A percentile compares a stretch with the other conserved stretches of the same genome.
Conservation (phyloP, 2,888 invertebrate species). For the Pemphredon lugubris region DNA sequence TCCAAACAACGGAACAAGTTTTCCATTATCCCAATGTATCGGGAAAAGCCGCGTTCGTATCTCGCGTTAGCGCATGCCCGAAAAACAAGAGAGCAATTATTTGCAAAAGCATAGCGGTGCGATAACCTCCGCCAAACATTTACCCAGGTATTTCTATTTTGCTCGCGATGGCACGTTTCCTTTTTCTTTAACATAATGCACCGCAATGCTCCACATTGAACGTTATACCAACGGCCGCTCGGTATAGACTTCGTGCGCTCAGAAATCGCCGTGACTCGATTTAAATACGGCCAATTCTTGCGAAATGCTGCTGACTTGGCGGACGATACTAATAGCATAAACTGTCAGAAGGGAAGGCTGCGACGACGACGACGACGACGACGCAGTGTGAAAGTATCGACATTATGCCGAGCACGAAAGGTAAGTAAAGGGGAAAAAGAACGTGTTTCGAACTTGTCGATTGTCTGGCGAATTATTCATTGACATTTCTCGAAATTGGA, state of each 20-base stretch:
- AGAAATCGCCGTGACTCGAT: slow-evolving; percentile 45
- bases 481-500: too few species aligned
- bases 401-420: slow-evolving; percentile 63
- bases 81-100: too few species aligned
- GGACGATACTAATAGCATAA: slow-evolving; percentile 48
- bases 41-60: neutral
- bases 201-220: slow-evolving; percentile 31
- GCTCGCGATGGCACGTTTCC: slow-evolving; percentile 3
- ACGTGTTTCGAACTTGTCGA: too few species aligned
- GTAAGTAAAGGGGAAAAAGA: slow-evolving; percentile 58
- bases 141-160: slow-evolving; percentile 4
- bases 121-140: slow-evolving; percentile 21
- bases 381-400: slow-evolving; percentile 39
- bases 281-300: slow-evolving; percentile 56
- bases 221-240: slow-evolving; percentile 22
- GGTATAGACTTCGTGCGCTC: slow-evolving; percentile 15
- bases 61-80: neutral
- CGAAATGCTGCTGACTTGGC: slow-evolving; percentile 72
- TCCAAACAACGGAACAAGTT: too few species aligned
- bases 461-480: too few species aligned
- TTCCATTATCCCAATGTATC: too few species aligned
- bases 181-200: neutral
- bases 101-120: too few species aligned
- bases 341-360: slow-evolving; percentile 28
- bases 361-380: slow-evolving; percentile 35